Percentiles rank a stretch among this genome's conserved stretches.
These are phyloP conservation scores for Dicyrtomina minuta DNA, from an alignment of 2,888 invertebrate species.

Conservation along the genomic window DNA sequence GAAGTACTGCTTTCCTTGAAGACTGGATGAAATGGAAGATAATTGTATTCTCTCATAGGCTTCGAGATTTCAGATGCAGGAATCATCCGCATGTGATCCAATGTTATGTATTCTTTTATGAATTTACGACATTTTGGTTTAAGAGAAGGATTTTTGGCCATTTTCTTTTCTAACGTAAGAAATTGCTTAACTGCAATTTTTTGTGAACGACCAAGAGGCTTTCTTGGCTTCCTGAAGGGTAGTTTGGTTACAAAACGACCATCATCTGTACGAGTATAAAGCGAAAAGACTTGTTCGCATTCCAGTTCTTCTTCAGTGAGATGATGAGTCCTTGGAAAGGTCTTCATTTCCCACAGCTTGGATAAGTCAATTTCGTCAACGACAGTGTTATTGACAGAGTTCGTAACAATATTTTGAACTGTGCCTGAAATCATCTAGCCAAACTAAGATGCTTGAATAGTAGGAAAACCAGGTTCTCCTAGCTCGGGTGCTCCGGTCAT, in stretches of 20 bases:
- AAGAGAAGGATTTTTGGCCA: background rate
- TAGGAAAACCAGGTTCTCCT: background rate
- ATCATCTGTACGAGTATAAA: constrained; percentile 39
- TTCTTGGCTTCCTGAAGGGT: constrained; percentile 36
- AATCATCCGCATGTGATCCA: constrained; percentile 32
- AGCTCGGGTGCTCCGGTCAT: background rate
- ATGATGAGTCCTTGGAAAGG: constrained; percentile 35
- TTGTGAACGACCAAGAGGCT: background rate
- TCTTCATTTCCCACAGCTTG: constrained; percentile 53
- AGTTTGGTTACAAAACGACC: constrained; percentile 52
- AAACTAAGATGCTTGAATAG: background rate
- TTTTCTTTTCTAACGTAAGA: background rate
- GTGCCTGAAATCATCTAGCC: background rate
- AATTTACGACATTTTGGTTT: background rate
- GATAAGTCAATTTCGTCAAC: background rate
- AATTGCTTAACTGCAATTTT: background rate
- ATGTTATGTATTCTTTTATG: constrained; percentile 12
- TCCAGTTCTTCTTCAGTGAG: constrained; percentile 49
- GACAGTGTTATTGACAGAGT: background rate
- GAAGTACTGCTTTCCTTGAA: constrained; percentile 31
- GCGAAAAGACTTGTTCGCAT: constrained; percentile 49
- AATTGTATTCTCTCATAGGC: background rate
- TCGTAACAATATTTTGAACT: no score
- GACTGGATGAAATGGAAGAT: constrained; percentile 42
- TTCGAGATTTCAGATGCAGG: background rate